Evolutionary conservation across 2,113 vertebrate genomes (phyloP), one percentile per base, ranked within the genome.

Genomic region (Chloropsis cyanopogon): DNA sequence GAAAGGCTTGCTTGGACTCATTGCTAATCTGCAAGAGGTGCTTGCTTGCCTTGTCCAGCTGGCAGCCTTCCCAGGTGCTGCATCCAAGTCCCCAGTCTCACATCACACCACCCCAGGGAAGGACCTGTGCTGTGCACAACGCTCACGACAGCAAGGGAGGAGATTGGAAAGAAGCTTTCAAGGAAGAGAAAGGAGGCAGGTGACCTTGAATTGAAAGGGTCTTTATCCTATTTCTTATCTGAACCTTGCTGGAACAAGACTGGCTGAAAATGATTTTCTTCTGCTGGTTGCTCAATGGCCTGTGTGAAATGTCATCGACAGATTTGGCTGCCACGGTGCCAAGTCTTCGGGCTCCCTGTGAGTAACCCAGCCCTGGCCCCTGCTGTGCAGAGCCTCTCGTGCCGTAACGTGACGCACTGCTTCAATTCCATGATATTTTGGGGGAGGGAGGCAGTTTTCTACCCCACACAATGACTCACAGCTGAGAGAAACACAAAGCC

Each of bases 381-480:
- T 85, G 91, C 91, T 91, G 89, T 0, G 81, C 2, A 22, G 66
- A 96, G 71, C 70, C 70, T 84, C 73, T 92, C 68, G 4, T 6
- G 3, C 82, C 73, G 60, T 24, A 66, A 49, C 0, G 3, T 42
- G 83, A 92, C 65, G 68, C 76, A 14, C 1, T 59, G 56, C 91
- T 94, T 70, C 12, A 80, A 88, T 75, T 56, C 78, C 2, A 0
- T 54, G 75, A 33, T 76, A 63, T 87, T 95, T 41, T 72, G 60
- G 75, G 66, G 84, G 78, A 35, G 81, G 63, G 79, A 95, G 46
- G 75, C 73, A 44, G 20, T 56, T 90, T 82, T 87, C 29, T 77
- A 76, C 89, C 33, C 35, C 89, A 77, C 84, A 82, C 73, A 66
- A 14, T 94, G 94, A 95, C 70, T 94, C 93, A 93, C 73, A 90